A percentile compares a stretch with the other conserved stretches of the same genome.
These are phyloP conservation scores for Cydia amplana DNA, from an alignment of 1,140 invertebrate species.

Conservation along the genomic window DNA sequence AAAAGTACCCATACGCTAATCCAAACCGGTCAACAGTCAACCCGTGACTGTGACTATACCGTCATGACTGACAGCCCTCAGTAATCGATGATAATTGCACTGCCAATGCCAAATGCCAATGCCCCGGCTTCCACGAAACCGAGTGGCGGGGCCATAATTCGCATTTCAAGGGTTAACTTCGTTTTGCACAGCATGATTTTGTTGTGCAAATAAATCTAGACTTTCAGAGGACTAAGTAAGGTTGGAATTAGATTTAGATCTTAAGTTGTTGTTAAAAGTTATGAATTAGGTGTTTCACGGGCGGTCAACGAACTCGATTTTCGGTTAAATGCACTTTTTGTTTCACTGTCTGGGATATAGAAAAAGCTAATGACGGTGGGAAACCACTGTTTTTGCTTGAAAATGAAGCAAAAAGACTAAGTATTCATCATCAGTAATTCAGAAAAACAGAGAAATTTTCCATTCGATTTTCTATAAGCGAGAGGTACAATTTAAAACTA, in stretches of 20 bases:
- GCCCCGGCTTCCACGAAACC: background rate
- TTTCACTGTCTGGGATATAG: background rate
- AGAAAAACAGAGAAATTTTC: background rate
- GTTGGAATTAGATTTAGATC: background rate
- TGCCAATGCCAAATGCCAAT: conserved; percentile 19
- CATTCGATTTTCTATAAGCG: background rate
- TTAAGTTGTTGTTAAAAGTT: background rate
- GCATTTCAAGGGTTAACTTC: conserved; percentile 1
- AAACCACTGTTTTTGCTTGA: background rate
- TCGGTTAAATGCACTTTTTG: background rate
- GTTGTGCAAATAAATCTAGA: background rate
- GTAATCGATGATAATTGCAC: conserved; percentile 22
- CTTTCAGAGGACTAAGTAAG: background rate
- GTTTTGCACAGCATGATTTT: background rate
- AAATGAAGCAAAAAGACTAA: background rate
- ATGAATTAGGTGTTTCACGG: background rate
- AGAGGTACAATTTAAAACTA: too few species aligned
- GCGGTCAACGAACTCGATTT: background rate
- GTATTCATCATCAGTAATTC: background rate
- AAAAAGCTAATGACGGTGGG: background rate
- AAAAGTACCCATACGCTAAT: too few species aligned
- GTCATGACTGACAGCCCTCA: background rate
- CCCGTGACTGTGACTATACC: background rate
- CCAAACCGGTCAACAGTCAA: too few species aligned
- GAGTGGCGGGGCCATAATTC: background rate